A percentile compares a stretch with the other conserved stretches of the same genome.
Conservation (phyloP, 2,113 vertebrate genomes). For the Hippolais icterina region DNA sequence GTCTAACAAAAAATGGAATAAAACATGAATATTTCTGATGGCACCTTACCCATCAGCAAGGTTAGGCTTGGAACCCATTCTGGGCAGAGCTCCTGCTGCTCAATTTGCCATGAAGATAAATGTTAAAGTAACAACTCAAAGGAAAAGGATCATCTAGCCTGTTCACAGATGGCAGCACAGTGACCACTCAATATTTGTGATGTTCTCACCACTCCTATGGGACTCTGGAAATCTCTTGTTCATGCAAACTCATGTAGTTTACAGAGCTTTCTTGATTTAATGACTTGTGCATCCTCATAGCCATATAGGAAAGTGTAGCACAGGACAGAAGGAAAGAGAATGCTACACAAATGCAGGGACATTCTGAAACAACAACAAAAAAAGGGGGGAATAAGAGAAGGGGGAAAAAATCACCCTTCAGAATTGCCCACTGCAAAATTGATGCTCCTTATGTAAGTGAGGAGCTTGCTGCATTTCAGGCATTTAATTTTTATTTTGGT, state of each 20-base stretch:
- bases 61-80: neutral
- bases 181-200: neutral
- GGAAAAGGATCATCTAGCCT: neutral
- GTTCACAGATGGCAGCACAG: neutral
- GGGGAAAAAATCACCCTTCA: neutral
- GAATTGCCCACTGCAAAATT: neutral
- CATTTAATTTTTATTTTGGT: slow-evolving; percentile 50
- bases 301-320: neutral
- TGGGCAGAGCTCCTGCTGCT: neutral
- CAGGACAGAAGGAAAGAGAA: neutral
- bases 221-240: neutral
- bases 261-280: neutral
- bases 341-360: neutral
- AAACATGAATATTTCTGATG: neutral
- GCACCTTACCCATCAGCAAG: neutral
- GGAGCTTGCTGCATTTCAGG: neutral
- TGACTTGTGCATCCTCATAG: neutral
- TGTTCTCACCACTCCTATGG: neutral
- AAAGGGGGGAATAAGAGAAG: neutral
- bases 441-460: neutral
- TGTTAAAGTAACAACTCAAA: neutral
- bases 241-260: neutral
- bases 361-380: neutral
- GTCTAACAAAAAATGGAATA: neutral
- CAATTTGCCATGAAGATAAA: neutral